These are phyloP conservation scores for Callopanchax toddi DNA, from an alignment of 2,113 vertebrate genomes.

Conservation along the genomic window DNA sequence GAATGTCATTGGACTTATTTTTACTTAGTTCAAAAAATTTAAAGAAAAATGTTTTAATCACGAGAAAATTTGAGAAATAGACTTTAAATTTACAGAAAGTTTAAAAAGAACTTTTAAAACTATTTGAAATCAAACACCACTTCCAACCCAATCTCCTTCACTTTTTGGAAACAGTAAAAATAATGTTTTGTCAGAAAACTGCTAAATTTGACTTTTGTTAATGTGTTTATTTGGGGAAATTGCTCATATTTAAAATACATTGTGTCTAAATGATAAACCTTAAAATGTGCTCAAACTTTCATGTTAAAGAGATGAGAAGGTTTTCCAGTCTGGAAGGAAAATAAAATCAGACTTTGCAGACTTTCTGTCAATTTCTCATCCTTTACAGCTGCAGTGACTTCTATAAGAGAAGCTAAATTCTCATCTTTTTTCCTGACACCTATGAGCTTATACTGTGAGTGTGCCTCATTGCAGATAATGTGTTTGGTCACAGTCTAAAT, in stretches of 20 bases:
- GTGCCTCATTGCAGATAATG: slow-evolving; percentile 21
- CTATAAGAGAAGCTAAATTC: slow-evolving; percentile 9
- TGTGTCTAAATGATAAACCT: no score
- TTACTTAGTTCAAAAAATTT: no score
- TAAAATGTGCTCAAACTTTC: neutral
- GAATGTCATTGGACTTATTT: no score
- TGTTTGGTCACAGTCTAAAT: slow-evolving; percentile 17
- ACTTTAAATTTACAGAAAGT: no score
- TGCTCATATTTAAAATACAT: no score
- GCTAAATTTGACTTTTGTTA: no score
- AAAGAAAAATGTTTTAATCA: neutral
- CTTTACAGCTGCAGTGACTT: slow-evolving; percentile 3
- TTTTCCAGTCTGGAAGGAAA: neutral
- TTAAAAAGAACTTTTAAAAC: neutral
- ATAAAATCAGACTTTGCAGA: neutral
- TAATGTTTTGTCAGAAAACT: no score
- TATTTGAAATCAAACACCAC: neutral
- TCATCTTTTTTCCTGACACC: neutral
- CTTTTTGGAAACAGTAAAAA: no score
- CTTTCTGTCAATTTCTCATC: slow-evolving; percentile 36
- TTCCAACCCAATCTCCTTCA: no score
- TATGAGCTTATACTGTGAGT: slow-evolving; percentile 13
- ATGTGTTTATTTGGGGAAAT: no score
- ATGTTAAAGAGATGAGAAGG: neutral
- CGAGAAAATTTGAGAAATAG: neutral